Base-by-base conservation (phyloP, 2,888 invertebrate genomes). In the Sarcophaga subvicina region DNA sequence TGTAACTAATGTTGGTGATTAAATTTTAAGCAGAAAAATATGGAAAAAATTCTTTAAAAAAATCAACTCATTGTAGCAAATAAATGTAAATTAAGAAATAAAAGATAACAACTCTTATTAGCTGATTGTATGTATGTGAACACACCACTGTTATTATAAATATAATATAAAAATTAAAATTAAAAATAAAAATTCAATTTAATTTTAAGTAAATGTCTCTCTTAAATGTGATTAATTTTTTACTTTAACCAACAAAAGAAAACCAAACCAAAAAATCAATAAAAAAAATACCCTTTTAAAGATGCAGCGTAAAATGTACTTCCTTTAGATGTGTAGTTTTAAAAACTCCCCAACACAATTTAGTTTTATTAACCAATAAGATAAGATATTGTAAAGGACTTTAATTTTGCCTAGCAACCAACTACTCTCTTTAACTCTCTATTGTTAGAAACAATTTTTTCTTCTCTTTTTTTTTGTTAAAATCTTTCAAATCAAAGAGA, bases 161-260 rank as follows among this genome's bases (percentile, higher is more conserved):
- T 8, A 10, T 0, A 14, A 54, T 49, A 49, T 14, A 4, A 14
- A 17, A 54, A 49, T 49, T 11, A 49, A 49, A 14, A 49, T 12
- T 4, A 73, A 62, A 45, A 6, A 59, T 3, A 75, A 75, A 22
- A 66, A 66, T 2, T 64, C 1, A 22, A 25, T 49, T 69, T n/a
- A 76, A 20, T 25, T 27, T 63, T 60, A 86, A 70, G 45, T 81
- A 20, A 78, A 77, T 83, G 78, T 83, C 60, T 83, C 63, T 66
- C 59, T 70, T 84, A 71, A 84, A 79, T 87, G 83, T 87, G 78
- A 87, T 84, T 86, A 77, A 78, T 84, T 87, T 87, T 87, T 81
- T 81, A 81, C 71, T 78, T 83, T 73, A 73, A 11, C 45, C 71
- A 62, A 67, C 66, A 64, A 25, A 5, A 71, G 3, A 14, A 22